phyloP scores from a whole-genome alignment of 2,113 vertebrate species.

The Odontesthes bonariensis region DNA sequence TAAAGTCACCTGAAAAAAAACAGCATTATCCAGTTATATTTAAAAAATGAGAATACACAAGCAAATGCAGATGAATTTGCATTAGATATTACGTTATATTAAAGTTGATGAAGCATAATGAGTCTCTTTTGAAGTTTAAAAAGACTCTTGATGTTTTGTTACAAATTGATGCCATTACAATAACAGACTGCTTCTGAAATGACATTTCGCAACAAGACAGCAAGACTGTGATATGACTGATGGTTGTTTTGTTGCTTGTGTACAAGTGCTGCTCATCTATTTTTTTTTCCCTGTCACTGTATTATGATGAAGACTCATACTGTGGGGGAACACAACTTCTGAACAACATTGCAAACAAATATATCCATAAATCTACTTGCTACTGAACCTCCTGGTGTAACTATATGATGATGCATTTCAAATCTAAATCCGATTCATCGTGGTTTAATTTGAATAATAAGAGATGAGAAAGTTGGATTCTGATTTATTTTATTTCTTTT shows the following conservation, averaged over 20 bases:
- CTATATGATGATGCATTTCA: not conserved
- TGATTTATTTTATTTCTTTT: no score
- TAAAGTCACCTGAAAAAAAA: not conserved
- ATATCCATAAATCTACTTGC: not conserved
- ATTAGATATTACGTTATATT: not conserved
- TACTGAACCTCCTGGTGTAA: not conserved
- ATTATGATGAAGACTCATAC: not conserved
- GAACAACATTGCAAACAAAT: not conserved
- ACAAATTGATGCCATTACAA: no score
- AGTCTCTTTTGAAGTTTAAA: not conserved
- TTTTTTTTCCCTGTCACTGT: not conserved
- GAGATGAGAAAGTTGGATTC: not conserved
- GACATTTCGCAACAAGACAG: not conserved
- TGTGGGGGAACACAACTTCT: not conserved
- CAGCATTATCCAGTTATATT: no score
- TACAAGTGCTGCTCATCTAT: not conserved
- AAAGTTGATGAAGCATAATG: no score
- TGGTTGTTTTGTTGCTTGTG: no score
- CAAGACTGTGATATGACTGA: not conserved
- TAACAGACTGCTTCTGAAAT: not conserved
- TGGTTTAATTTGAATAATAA: not conserved
- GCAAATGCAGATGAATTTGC: not conserved
- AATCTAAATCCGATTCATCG: not conserved
- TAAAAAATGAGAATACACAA: not conserved
- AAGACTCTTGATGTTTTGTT: no score